Conservation (phyloP, 2,797 vertebrate genomes). For the Schizothorax lantsangensis region DNA sequence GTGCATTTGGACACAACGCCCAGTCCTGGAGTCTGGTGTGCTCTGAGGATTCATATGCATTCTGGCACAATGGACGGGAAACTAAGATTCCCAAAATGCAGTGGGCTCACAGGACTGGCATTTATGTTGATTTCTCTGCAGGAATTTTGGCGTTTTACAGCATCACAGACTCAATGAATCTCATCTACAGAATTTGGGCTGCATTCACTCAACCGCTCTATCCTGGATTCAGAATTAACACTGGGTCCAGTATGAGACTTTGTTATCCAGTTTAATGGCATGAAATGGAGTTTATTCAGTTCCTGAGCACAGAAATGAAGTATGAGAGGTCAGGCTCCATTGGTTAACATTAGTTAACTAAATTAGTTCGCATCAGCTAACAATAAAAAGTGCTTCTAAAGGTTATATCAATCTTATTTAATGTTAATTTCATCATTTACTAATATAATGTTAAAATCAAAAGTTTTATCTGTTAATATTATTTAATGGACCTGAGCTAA, state of each 20-base stretch:
- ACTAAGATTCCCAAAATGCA: slow-evolving; percentile 23
- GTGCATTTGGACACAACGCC: slow-evolving; percentile 42
- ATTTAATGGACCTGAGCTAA: neutral
- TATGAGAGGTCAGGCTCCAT: neutral
- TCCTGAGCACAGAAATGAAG: neutral
- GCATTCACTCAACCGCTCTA: slow-evolving; percentile 36
- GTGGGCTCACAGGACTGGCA: neutral
- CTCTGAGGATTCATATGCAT: neutral
- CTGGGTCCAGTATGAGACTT: slow-evolving; percentile 17
- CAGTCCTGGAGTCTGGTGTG: slow-evolving; percentile 55
- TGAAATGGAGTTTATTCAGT: neutral
- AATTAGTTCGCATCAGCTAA: neutral
- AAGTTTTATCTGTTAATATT: neutral
- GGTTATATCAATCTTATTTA: neutral
- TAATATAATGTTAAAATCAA: neutral
- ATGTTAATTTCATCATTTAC: neutral
- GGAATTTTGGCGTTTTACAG: slow-evolving; percentile 56
- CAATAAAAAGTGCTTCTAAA: neutral
- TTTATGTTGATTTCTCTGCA: slow-evolving; percentile 46
- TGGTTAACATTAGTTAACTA: neutral
- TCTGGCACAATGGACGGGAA: slow-evolving; percentile 39
- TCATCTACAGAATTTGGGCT: slow-evolving; percentile 26
- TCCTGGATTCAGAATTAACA: slow-evolving; percentile 33
- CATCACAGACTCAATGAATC: slow-evolving; percentile 51
- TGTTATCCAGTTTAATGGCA: slow-evolving; percentile 26